Conservation (phyloP, 2,888 invertebrate genomes). For the Lochmaea capreae region DNA sequence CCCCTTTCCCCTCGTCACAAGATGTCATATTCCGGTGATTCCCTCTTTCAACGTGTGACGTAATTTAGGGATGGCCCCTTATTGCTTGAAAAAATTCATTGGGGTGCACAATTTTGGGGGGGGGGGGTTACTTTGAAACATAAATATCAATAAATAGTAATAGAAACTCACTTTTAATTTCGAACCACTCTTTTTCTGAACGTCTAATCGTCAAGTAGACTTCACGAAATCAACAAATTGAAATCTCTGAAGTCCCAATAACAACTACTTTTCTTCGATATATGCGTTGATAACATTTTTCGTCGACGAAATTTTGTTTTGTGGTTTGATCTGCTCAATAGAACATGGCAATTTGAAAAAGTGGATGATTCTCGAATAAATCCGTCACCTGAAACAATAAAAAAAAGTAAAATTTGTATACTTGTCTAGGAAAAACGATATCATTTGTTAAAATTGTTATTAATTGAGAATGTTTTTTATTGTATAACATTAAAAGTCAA, state of each 20-base stretch:
- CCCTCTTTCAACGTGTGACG: no score
- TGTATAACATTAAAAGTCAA: not conserved
- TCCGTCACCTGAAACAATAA: slow-evolving; percentile 19
- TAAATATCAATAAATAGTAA: not conserved
- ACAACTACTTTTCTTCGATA: slow-evolving; percentile 33
- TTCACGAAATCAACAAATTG: slow-evolving; percentile 38
- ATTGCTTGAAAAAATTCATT: no score
- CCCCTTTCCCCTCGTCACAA: no score
- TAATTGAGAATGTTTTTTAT: not conserved
- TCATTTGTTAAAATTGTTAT: not conserved
- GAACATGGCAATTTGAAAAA: not conserved
- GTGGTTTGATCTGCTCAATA: slow-evolving; percentile 8
- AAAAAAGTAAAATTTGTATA: not conserved
- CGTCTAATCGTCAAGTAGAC: slow-evolving; percentile 7
- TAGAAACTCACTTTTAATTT: slow-evolving; percentile 6
- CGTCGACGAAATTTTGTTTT: slow-evolving; percentile 8
- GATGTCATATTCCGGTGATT: no score
- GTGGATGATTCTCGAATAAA: slow-evolving; percentile 3
- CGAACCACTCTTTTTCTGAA: slow-evolving; percentile 16
- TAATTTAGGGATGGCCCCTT: no score
- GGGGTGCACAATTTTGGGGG: no score
- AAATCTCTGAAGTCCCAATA: slow-evolving; percentile 35
- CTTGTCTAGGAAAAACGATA: not conserved
- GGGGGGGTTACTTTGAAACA: no score
- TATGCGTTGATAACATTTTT: slow-evolving; percentile 37